Evolutionary conservation across 2,113 vertebrate genomes (phyloP), one percentile per base, ranked within the genome.

Genomic region (Chroicocephalus ridibundus): DNA sequence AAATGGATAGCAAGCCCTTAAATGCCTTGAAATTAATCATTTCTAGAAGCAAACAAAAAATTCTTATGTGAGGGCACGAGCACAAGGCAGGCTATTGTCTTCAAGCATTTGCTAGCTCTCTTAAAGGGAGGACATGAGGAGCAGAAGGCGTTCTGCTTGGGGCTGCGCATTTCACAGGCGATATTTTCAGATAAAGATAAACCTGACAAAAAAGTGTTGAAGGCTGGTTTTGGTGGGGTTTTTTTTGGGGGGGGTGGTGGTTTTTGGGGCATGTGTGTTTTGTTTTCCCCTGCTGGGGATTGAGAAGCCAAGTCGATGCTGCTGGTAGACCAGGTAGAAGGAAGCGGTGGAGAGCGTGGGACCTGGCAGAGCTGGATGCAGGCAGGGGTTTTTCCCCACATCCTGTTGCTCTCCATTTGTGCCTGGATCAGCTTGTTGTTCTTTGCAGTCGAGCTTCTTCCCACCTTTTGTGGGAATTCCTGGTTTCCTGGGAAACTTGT

Each of bases 401-500:
- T 84, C 42, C 38, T 7, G 5, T 60, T 95, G 49, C 49, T 72
- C 40, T 82, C 52, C 10, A 1, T 55, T 93, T 49, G 27, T 82
- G 36, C 83, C 68, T 57, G 29, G 25, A 54, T 80, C 54, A 55
- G 36, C 34, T 85, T 75, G 13, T 52, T 83, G 51, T 54, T 94
- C 34, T 75, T 82, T 71, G 68, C 85, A 92, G n/a, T 36, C 0
- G 0, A 66, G 64, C 64, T 86, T 93, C 31, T 95, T 66, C n/a
- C 51, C 25, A 32, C 49, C 68, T 88, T 94, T 94, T 83, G 38
- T 92, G 79, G 46, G 54, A 91, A 80, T 87, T 82, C 17, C 5
- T 13, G 1, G 29, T 93, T 96, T 96, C 66, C 52, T 80, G 75
- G 78, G 74, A 90, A 93, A 80, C 66, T 96, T 93, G 8, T 49